Base-by-base conservation (phyloP, 2,797 vertebrate species). In the Oreochromis grahami region DNA sequence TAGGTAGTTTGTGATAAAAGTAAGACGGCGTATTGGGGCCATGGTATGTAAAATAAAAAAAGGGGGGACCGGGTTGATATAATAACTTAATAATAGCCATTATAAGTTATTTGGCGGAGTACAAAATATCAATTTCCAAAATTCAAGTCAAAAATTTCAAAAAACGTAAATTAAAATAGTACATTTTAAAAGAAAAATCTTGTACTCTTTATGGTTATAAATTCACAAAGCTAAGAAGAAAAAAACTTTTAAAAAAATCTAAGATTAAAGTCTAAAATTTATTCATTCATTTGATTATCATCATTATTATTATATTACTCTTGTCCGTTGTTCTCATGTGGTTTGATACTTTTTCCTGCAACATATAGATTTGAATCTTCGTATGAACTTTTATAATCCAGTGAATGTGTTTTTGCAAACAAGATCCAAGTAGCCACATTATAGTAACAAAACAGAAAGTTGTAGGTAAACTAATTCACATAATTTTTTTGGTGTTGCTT, bases 121-220 rank as follows among this genome's bases (percentile, higher is more conserved):
- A 70, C 15, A 41, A 70, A 41, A 0, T 21, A 14, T 38, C 4
- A 65, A 21, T 65, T 65, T 38, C 1, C 19, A 12, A 63, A 36
- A 63, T 63, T 63, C 19, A 63, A 63, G 6, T 63, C 6, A 32
- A 2, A 55, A 0, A 26, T 24, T 0, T 0, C 3, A 43, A 38
- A 58, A 32, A 19, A 32, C 36, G 2, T 41, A 13, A 0, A 15
- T 6, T 41, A 0, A 8, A 68, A 41, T 41, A 24, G 0, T 1
- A 65, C 2, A 68, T 41, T 68, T 68, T 68, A 2, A 14, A 68
- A 34, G 6, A 21, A 24, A 68, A 24, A 43, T 13, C 12, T 24
- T 41, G 0, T 1, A 38, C 1, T 63, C 4, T 63, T 63, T 36
- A n/a, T 0, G 19, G 6, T 12, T 0, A 41, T 4, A 41, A 15